Evolutionary conservation across 2,797 vertebrate genomes (phyloP).

Genomic region (Arrhamphus sclerolepis): DNA sequence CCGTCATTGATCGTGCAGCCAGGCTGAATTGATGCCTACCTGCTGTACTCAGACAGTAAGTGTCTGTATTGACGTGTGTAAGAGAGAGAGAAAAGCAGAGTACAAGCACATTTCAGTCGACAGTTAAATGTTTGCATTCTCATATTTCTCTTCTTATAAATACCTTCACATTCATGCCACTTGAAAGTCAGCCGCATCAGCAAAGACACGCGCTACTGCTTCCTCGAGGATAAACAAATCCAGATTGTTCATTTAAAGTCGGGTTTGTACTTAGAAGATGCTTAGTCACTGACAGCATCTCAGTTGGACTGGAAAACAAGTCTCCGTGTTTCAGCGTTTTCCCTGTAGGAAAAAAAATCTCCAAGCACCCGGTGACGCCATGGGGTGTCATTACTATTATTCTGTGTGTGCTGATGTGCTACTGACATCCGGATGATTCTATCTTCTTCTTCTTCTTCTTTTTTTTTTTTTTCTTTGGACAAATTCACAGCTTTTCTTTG

Average conservation of each 20-base stretch:
- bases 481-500: too few relatives aligned
- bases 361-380: too few relatives aligned
- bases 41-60: slow-evolving; percentile 57
- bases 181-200: background rate
- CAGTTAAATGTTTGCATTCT: slow-evolving; percentile 19
- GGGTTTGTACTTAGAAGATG: background rate
- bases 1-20: slow-evolving; percentile 65
- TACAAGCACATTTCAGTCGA: slow-evolving; percentile 11
- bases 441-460: too few relatives aligned
- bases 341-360: too few relatives aligned
- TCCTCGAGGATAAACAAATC: background rate
- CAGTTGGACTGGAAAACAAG: too few relatives aligned
- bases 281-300: background rate
- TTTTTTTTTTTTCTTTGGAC: too few relatives aligned
- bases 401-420: too few relatives aligned
- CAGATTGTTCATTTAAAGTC: background rate
- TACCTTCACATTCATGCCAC: slow-evolving; percentile 1
- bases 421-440: too few relatives aligned
- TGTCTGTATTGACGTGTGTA: slow-evolving; percentile 38
- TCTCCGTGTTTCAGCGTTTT: too few relatives aligned
- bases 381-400: too few relatives aligned
- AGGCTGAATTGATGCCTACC: slow-evolving; percentile 65
- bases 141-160: slow-evolving; percentile 12
- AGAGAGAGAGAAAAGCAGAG: slow-evolving; percentile 24
- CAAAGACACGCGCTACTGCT: background rate